phyloP scores from a whole-genome alignment of 2,797 vertebrate species.

The Ceryle rudis region DNA sequence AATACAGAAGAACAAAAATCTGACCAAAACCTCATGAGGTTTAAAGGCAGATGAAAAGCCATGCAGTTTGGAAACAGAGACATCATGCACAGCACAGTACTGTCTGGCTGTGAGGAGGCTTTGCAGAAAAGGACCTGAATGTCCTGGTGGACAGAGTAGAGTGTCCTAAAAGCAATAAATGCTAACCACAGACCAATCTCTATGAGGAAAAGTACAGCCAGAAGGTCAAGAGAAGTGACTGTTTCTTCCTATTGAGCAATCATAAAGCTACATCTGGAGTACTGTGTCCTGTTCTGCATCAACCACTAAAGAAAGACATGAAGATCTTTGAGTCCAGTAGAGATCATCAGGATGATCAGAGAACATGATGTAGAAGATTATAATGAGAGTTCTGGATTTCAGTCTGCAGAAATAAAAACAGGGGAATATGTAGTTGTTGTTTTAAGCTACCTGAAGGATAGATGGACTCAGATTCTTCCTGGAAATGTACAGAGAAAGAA shows the following conservation, averaged over 20 bases:
- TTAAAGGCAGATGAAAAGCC: neutral
- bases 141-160: neutral
- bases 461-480: neutral
- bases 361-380: neutral
- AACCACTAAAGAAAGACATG: neutral
- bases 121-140: neutral
- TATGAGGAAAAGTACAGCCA: neutral
- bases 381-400: neutral
- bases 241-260: neutral
- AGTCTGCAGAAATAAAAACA: neutral
- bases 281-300: neutral
- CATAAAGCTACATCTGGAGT: neutral
- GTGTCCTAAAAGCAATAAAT: neutral
- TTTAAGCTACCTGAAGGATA: neutral
- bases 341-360: neutral
- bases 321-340: neutral
- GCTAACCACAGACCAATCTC: neutral
- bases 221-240: neutral
- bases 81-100: neutral
- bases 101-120: neutral
- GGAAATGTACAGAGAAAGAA: neutral
- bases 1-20: neutral
- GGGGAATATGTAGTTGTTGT: neutral
- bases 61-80: neutral
- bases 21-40: neutral